A percentile compares a stretch with the other conserved stretches of the same genome.
phyloP scores from a whole-genome alignment of 2,888 invertebrate genomes.

The Synergus laeviventris region DNA sequence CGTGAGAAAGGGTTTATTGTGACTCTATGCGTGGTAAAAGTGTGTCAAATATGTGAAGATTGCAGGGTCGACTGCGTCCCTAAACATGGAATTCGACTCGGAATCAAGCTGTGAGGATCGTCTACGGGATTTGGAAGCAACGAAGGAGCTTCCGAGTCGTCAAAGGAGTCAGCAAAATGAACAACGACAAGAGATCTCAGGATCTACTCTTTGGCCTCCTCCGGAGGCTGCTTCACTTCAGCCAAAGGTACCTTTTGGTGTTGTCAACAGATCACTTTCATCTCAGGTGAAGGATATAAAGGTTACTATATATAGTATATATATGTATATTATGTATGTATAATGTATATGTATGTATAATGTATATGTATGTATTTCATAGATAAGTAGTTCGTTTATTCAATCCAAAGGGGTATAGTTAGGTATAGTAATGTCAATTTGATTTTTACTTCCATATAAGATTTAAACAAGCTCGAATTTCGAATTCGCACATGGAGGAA shows the following conservation, averaged over 20 bases:
- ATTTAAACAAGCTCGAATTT: too few relatives aligned
- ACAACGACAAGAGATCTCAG: constrained; percentile 41
- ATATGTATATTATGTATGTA: too few relatives aligned
- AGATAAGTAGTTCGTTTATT: background rate
- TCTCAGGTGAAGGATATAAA: constrained; percentile 77
- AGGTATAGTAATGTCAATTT: background rate
- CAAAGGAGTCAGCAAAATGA: constrained; percentile 38
- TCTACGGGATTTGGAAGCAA: constrained; percentile 59
- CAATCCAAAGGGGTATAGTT: constrained; percentile 26
- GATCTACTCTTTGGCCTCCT: constrained; percentile 51
- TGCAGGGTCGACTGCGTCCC: constrained; percentile 29
- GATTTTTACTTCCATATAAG: background rate
- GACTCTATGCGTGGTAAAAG: background rate
- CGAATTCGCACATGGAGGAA: too few relatives aligned
- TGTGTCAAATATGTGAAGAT: constrained; percentile 51
- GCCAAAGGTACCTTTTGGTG: constrained; percentile 46
- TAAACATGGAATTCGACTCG: constrained; percentile 70
- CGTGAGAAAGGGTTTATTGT: background rate
- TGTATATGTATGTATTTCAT: too few relatives aligned
- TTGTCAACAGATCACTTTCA: constrained; percentile 61
- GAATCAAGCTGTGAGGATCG: constrained; percentile 66
- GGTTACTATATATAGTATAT: constrained; percentile 46
- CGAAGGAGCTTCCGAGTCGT: constrained; percentile 49
- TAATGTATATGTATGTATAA: too few relatives aligned
- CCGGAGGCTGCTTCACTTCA: constrained; percentile 47